Base-by-base conservation (phyloP, 2,797 vertebrate genomes). In the Choloepus didactylus region DNA sequence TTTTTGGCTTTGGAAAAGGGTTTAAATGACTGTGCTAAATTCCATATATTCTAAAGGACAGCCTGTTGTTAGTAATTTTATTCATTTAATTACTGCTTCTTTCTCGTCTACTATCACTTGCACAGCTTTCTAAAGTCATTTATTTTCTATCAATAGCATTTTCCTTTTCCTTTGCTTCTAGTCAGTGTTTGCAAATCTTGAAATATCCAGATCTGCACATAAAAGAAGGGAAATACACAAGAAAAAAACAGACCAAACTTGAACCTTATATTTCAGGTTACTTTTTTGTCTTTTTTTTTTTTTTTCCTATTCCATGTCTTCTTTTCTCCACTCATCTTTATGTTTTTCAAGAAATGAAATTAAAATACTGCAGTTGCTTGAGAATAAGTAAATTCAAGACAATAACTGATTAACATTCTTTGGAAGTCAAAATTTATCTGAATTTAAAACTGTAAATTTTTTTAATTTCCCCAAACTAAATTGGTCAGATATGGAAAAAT, bases 391-490 rank as follows among this genome's bases (percentile, higher is more conserved):
- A 93, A 77, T 89, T 94, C 79, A 77, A 73, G 41, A 79, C 10
- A 95, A n/a, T 9, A 81, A 25, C 75, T 94, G 18, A 91, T 19
- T 72, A 86, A 76, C 3, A 59, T 64, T 87, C 38, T 69, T 93
- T 41, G 77, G 54, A 93, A 95, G 81, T 38, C 60, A 92, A 94
- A 88, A 77, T 80, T 31, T 87, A 80, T 67, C 31, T 93, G 38
- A 95, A 87, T 88, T 88, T 91, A 81, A 70, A 92, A 67, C 11
- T 38, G 6, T 64, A 86, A 91, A 62, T 73, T 86, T 5, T 5
- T 91, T 94, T 82, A 8, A 75, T 95, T 97, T 91, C 62, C 6
- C 18, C 6, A 19, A 87, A 94, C 38, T 92, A 94, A 93, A 86
- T 41, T 66, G 44, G 31, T 86, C 51, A 97, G n/a, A 81, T 87